Percentiles rank a stretch among this genome's conserved stretches.
Conservation (phyloP, 2,797 vertebrate genomes). For the Gila robusta region DNA sequence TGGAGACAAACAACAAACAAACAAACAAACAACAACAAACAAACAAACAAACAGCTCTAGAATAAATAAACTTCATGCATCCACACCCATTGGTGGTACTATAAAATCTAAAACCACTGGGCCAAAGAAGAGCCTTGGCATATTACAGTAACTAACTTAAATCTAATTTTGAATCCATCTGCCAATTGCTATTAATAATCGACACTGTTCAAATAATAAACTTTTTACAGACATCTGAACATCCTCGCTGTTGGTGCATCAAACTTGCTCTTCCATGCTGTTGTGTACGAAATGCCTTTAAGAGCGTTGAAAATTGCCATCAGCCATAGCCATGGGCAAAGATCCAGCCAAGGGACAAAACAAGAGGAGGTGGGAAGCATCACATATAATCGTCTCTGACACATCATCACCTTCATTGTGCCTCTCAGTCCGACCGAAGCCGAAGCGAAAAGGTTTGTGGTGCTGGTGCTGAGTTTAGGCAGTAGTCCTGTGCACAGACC, state of each 20-base stretch:
- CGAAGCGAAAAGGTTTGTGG: slow-evolving; percentile 42
- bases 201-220: not conserved
- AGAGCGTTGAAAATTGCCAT: slow-evolving; percentile 68
- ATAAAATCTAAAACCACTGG: not conserved
- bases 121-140: not conserved
- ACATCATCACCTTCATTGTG: slow-evolving; percentile 76
- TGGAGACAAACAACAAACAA: too few species aligned
- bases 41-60: not conserved
- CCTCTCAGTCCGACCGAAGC: slow-evolving; percentile 71
- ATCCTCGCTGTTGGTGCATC: slow-evolving; percentile 29
- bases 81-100: not conserved
- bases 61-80: not conserved
- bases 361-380: slow-evolving; percentile 73
- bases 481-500: slow-evolving; percentile 47
- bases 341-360: slow-evolving; percentile 72
- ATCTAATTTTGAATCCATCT: not conserved
- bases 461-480: slow-evolving; percentile 50
- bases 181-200: not conserved
- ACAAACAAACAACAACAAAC: too few species aligned
- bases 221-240: not conserved
- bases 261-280: slow-evolving; percentile 32
- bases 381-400: slow-evolving; percentile 81
- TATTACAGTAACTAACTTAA: not conserved
- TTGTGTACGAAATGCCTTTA: slow-evolving; percentile 54
- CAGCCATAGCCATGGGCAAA: slow-evolving; percentile 70